Percentiles rank a stretch among this genome's conserved stretches.
Evolutionary conservation across 2,888 invertebrate species (phyloP).

Genomic region (Brachyptera putata): DNA sequence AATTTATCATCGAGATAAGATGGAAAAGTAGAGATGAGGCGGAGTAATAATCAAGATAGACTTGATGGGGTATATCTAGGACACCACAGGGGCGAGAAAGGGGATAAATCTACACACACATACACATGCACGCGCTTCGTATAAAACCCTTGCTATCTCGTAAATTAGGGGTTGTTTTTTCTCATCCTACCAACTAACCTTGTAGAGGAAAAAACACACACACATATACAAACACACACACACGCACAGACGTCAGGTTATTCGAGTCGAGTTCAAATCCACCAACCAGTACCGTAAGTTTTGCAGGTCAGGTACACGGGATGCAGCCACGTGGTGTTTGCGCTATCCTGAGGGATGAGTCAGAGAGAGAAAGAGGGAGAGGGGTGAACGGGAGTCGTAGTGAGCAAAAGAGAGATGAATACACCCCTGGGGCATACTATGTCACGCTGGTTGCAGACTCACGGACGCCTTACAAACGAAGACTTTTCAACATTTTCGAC

Average conservation of each 20-base stretch:
- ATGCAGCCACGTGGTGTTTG: not conserved
- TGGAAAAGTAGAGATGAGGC: not conserved
- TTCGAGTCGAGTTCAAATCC: slow-evolving; percentile 25
- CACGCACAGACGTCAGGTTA: not conserved
- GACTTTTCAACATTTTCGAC: slow-evolving; percentile 19
- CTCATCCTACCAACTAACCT: slow-evolving; percentile 8
- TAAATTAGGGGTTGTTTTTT: slow-evolving; percentile 26
- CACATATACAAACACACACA: not conserved
- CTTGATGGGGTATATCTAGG: slow-evolving; percentile 16
- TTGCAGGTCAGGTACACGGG: slow-evolving; percentile 21
- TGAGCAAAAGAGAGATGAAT: slow-evolving; percentile 21
- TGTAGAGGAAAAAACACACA: not conserved
- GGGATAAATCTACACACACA: slow-evolving; percentile 20
- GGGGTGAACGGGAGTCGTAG: slow-evolving; percentile 16
- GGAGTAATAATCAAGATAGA: slow-evolving; percentile 21
- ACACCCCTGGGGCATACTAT: slow-evolving; percentile 28
- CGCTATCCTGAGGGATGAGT: not conserved
- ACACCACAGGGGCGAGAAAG: slow-evolving; percentile 19
- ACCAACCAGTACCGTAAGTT: slow-evolving; percentile 15
- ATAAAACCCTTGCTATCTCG: slow-evolving; percentile 26
- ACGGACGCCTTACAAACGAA: not conserved
- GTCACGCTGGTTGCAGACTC: slow-evolving; percentile 26
- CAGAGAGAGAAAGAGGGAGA: too few relatives aligned
- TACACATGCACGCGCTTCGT: not conserved
- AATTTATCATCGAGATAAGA: slow-evolving; percentile 19